Evolutionary conservation across 2,113 vertebrate genomes (phyloP).

Genomic region (Actenoides hombroni): DNA sequence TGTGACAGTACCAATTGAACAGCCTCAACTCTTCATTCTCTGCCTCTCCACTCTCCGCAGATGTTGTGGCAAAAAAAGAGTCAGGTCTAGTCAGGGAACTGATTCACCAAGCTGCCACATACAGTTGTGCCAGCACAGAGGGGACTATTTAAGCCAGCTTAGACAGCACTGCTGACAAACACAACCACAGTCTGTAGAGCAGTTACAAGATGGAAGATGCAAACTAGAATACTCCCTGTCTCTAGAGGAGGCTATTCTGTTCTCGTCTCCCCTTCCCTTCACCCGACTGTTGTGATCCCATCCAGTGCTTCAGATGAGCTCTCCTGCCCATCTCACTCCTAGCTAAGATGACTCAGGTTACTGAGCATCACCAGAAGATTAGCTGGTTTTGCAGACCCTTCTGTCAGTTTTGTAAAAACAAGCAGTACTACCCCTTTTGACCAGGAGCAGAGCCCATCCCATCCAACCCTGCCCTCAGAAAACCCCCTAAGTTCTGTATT

Average conservation of each 20-base stretch:
- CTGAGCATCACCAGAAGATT: background rate
- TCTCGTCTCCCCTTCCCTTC: background rate
- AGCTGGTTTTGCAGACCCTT: background rate
- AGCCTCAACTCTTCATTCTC: background rate
- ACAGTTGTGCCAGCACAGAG: background rate
- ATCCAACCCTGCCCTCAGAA: background rate
- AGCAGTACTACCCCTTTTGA: background rate
- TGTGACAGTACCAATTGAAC: background rate
- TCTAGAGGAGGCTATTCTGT: background rate
- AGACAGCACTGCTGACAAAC: background rate
- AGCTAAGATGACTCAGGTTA: background rate
- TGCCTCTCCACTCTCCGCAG: background rate
- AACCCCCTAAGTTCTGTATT: background rate
- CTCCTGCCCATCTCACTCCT: background rate
- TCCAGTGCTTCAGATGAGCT: background rate
- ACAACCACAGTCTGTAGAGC: background rate
- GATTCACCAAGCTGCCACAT: conserved; percentile 16
- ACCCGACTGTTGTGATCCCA: background rate
- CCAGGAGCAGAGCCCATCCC: background rate
- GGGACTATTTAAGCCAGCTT: conserved; percentile 13
- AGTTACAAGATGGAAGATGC: background rate
- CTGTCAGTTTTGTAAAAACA: background rate
- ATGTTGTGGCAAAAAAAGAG: background rate
- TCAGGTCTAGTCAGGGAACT: background rate
- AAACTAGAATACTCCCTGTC: background rate